Evolutionary conservation across 35 echinoderm and acorn worm genomes (phyloP).

Genomic region (Stichopus chloronotus): DNA sequence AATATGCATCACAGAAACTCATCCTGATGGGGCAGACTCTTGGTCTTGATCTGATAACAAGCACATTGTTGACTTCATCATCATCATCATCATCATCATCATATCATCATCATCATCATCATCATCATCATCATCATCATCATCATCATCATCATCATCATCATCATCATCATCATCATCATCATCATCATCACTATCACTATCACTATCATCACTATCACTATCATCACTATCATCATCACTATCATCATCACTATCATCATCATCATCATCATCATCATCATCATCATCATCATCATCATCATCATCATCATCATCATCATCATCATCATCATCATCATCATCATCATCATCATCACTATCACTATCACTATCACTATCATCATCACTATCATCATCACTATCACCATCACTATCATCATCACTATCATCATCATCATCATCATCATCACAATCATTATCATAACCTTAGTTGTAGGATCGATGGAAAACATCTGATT

Average conservation of each 20-base stretch:
- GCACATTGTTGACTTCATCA: not conserved
- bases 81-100: no score
- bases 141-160: no score
- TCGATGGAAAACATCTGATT: no score
- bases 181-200: not conserved
- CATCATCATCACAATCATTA: not conserved
- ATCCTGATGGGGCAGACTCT: no score
- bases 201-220: not conserved
- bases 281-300: no score
- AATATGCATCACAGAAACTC: no score
- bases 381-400: not conserved
- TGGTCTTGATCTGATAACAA: no score
- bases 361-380: not conserved
- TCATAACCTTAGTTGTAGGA: not conserved
- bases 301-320: no score
- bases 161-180: no score
- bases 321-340: no score
- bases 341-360: not conserved
- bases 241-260: not conserved
- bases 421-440: not conserved
- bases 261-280: not conserved
- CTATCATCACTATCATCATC: not conserved
- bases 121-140: no score
- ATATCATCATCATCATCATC: no score
- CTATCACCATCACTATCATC: not conserved